Percentiles rank a stretch among this genome's conserved stretches.
phyloP scores from a whole-genome alignment of 2,113 vertebrate genomes.

The Megaleporinus macrocephalus region DNA sequence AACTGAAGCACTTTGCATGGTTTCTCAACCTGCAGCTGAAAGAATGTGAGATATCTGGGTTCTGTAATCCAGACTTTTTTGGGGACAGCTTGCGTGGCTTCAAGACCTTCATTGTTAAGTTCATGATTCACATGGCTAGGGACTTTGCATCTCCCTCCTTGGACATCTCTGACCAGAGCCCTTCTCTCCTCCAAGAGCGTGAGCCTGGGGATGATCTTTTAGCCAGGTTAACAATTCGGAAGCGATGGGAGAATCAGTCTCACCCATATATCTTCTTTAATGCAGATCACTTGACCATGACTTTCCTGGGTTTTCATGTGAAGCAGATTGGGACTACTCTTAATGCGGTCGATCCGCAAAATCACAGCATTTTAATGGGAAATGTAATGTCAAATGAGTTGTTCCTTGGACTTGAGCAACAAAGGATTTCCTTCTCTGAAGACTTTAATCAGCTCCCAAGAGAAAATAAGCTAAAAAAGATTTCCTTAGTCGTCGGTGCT shows the following conservation, averaged over 20 bases:
- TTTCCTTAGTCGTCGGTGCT: conserved; percentile 78
- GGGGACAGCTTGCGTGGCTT: conserved; percentile 71
- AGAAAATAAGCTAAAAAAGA: conserved; percentile 71
- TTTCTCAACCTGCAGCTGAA: conserved; percentile 80
- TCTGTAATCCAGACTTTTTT: conserved; percentile 73
- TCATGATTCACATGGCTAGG: conserved; percentile 81
- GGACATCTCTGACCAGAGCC: conserved; percentile 74
- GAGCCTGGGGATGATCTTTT: conserved; percentile 58
- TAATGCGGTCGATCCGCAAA: conserved; percentile 70
- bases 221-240: conserved; percentile 66
- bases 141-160: conserved; percentile 81
- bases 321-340: conserved; percentile 34
- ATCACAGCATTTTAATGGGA: conserved; percentile 63
- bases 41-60: conserved; percentile 77
- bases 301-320: conserved; percentile 80
- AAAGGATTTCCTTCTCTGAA: conserved; percentile 75
- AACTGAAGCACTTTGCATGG: conserved; percentile 80
- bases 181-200: conserved; percentile 8
- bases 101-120: conserved; percentile 80
- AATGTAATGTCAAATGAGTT: conserved; percentile 72
- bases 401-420: conserved; percentile 63
- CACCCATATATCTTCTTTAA: conserved; percentile 84
- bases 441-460: conserved; percentile 76
- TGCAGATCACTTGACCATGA: conserved; percentile 75
- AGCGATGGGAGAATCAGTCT: conserved; percentile 77